Base-by-base conservation (phyloP, 2,797 vertebrate species). In the Sebastes steindachneri region DNA sequence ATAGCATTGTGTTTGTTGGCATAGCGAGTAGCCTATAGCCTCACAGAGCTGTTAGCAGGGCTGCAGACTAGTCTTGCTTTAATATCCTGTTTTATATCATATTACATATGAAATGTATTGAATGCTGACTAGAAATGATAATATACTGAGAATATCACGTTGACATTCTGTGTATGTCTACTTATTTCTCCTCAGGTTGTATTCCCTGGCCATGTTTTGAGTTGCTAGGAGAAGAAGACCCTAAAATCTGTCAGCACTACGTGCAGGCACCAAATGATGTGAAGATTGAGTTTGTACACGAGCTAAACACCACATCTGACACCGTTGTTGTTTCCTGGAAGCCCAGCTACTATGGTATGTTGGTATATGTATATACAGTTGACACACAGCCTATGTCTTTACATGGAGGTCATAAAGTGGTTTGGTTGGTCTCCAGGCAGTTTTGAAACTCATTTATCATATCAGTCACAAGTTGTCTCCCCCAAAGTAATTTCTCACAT, bases 321-420 rank as follows among this genome's bases (percentile, higher is more conserved):
- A 89, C 91, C 0, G 19, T 94, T 0, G 83, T 95, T 3, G 88
- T 96, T 23, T 95, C 95, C 82, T 96, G 96, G 96, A 95, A 64
- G 71, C 96, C 96, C 55, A 96, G 95, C 45, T 66, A 80, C 58
- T 95, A 95, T 28, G 96, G 96, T 96, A 90, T 7, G 79, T 25
- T 53, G 3, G 37, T 41, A 58, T 5, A 9, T 28, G 1, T 51
- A 28, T 12, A 12, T 26, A 7, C 10, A 15, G 12, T 19, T 53
- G 15, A 45, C n/a, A 21, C 17, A 3, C 21, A 8, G 2, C 10
- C 37, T 41, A 9, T 58, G 29, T 59, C 15, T 69, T 11, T 12
- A 37, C 60, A 23, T 12, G 14, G 11, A 64, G 11, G 35, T 25
- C 62, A 29, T 17, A 7, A 7, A 37, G 45, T 21, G 21, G 10